Percentiles rank a stretch among this genome's conserved stretches.
Evolutionary conservation across 2,888 invertebrate species (phyloP).

Genomic region (Tridacna gigas): DNA sequence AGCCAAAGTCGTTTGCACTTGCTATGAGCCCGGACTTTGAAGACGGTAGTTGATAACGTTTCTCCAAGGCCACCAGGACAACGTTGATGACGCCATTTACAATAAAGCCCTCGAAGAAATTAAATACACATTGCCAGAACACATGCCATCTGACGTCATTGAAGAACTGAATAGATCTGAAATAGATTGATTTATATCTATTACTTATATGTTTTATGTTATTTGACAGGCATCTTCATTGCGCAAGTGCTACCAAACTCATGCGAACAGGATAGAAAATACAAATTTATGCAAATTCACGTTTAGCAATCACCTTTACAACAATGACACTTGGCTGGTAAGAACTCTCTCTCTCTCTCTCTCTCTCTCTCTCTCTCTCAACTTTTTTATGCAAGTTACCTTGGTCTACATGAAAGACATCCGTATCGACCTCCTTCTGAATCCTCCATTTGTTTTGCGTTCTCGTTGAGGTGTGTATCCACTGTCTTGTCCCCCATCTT

Average conservation of each 20-base stretch:
- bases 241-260: neutral
- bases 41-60: constrained; percentile 67
- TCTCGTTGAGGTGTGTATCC: neutral
- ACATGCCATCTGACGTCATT: constrained; percentile 68
- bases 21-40: constrained; percentile 68
- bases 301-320: no score
- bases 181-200: constrained; percentile 1
- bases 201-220: no score
- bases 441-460: neutral
- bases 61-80: constrained; percentile 70
- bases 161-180: constrained; percentile 65
- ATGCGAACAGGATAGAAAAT: neutral
- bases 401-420: neutral
- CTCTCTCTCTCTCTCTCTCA: no score
- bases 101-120: constrained; percentile 70
- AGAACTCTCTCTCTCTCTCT: no score
- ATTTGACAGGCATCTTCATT: no score
- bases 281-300: no score
- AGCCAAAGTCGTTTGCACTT: constrained; percentile 70
- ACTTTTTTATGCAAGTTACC: neutral
- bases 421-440: constrained; percentile 5
- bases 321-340: no score
- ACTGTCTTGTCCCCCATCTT: neutral
- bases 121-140: constrained; percentile 70
- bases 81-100: constrained; percentile 74